phyloP scores from a whole-genome alignment of 2,113 vertebrate species.

The Prietella phreatophila region DNA sequence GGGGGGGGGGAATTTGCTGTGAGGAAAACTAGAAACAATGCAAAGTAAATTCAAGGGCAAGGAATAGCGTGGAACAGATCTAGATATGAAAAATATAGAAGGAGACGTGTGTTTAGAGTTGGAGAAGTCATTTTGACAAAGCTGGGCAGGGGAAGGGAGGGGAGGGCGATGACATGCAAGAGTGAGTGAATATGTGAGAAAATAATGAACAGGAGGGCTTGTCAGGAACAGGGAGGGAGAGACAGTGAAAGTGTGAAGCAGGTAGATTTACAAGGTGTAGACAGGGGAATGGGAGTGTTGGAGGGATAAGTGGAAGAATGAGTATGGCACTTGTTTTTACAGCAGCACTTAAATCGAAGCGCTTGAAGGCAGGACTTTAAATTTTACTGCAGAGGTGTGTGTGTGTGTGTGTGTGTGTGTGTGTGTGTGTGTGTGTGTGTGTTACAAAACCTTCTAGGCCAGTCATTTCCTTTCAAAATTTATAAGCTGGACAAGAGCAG shows the following conservation, averaged over 20 bases:
- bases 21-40: background rate
- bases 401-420: conserved; percentile 21
- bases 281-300: conserved; percentile 23
- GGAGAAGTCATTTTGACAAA: background rate
- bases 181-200: conserved; percentile 38
- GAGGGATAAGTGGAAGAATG: conserved; percentile 45
- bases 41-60: background rate
- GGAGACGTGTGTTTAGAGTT: background rate
- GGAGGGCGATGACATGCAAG: background rate
- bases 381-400: conserved; percentile 49
- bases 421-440: conserved; percentile 14
- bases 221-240: conserved; percentile 26
- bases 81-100: background rate
- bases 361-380: conserved; percentile 34
- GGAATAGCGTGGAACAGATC: conserved; percentile 12
- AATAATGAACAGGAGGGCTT: conserved; percentile 40
- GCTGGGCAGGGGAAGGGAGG: background rate
- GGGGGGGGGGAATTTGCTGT: background rate
- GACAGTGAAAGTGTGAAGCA: conserved; percentile 14
- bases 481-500: background rate
- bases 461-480: background rate
- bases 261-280: conserved; percentile 34
- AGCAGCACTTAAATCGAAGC: conserved; percentile 45
- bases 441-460: background rate
- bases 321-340: conserved; percentile 54